Evolutionary conservation across 2,113 vertebrate species (phyloP), one percentile per base, ranked within the genome.

Genomic region (Ictalurus punctatus): DNA sequence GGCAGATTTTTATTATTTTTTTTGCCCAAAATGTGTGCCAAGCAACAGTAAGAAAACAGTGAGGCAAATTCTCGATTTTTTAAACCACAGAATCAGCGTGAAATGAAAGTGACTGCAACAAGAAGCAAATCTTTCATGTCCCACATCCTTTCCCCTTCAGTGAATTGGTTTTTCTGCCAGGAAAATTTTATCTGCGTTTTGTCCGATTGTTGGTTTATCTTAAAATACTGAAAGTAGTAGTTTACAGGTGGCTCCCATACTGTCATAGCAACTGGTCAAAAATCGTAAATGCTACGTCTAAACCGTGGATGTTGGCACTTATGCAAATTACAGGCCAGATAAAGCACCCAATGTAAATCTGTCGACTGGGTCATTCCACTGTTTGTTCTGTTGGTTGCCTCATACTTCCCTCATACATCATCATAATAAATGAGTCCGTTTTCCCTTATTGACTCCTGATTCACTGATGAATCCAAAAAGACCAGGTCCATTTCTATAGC

Each of bases 241-340:
- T 83, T 63, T 83, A 40, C 58, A 40, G 12, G 58, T 63, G 23
- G 34, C 16, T 83, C 23, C 1, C 56, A 25, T 21, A 21, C 30
- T 13, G 16, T 82, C n/a, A 82, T 19, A 23, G 54, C 79, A 79
- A 79, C 25, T 34, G 27, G 44, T 54, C 12, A n/a, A 78, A 78
- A 48, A 17, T 9, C 30, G 67, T 69, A 74, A 74, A 9, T 0
- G 76, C 13, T 27, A 21, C 25, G 10, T 4, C 2, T 54, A 54
- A 54, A 80, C 48, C 4, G 13, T 30, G 12, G 80, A 34, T 13
- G n/a, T 58, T 30, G 52, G 7, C 3, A 52, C 2, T 7, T 34
- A 30, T 16, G 69, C 73, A 54, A 79, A 54, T 88, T 88, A 90
- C 86, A 84, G 44, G 19, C 74, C 30, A 88, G 84, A 91, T 91